Percentiles rank a stretch among this genome's conserved stretches.
Conservation (phyloP, 2,797 vertebrate genomes). For the Lacerta viridis region DNA sequence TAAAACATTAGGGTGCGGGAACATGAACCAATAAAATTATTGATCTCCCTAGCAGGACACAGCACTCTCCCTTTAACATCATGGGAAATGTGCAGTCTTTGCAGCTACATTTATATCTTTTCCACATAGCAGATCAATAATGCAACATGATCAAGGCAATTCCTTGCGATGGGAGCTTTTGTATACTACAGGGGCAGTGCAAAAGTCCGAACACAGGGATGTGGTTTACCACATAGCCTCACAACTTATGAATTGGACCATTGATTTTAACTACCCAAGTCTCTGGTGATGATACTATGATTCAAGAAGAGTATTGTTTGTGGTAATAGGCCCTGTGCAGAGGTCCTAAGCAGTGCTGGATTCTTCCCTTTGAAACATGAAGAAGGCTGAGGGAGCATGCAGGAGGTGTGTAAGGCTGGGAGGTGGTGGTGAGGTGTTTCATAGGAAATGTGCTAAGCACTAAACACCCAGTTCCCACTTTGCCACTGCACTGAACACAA, state of each 20-base stretch:
- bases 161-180: not conserved
- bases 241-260: not conserved
- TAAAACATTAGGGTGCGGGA: not conserved
- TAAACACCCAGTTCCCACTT: slow-evolving; percentile 33
- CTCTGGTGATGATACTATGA: not conserved
- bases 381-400: not conserved
- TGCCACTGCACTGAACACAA: slow-evolving; percentile 26
- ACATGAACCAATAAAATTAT: not conserved
- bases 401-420: not conserved
- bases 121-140: not conserved
- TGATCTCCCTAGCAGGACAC: not conserved
- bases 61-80: not conserved
- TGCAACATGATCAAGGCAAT: not conserved
- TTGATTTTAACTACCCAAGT: not conserved
- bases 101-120: not conserved
- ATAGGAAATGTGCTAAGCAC: slow-evolving; percentile 28
- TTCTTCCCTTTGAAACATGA: not conserved
- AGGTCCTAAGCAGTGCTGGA: not conserved
- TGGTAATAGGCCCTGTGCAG: not conserved
- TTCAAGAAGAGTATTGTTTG: not conserved
- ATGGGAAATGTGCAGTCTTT: not conserved
- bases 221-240: not conserved
- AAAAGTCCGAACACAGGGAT: not conserved
- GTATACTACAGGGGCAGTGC: not conserved
- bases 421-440: not conserved